Base-by-base conservation (phyloP, 2,113 vertebrate species). In the Morone chrysops region DNA sequence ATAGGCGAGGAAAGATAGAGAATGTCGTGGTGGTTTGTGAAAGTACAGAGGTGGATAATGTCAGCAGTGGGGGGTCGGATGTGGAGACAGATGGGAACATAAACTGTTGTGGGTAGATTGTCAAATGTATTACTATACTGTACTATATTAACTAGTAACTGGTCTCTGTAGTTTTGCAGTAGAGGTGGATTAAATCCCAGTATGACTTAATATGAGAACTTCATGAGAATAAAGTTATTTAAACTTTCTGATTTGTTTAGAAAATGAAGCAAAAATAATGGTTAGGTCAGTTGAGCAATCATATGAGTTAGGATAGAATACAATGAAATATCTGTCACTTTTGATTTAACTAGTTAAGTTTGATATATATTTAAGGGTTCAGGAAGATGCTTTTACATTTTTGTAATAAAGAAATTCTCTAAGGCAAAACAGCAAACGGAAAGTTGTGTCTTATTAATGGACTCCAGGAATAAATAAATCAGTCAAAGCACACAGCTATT, bases 11-110 rank as follows among this genome's bases (percentile, higher is more conserved):
- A 61, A 43, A 50, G 18, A 70, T 17, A 63, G 8, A 66, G 43
- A 62, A n/a, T 59, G 57, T 43, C 22, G 17, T 63, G 40, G 25
- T 59, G 43, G 22, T 47, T 50, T 2, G 72, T 69, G 22, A 43
- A 73, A 22, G 36, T 31, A 41, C 36, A 22, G 5, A 51, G 45
- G 31, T 40, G 38, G 10, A 17, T 41, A 6, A 22, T 31, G 25
- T 61, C 50, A 72, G 36, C 57, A 17, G 70, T 65, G 5, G 56
- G 81, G 17, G 38, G 48, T 56, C 51, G 48, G 66, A 54, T 51
- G 66, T 71, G 17, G 60, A 75, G 22, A 78, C 59, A 80, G 13
- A 51, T 14, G n/a, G 48, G 17, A 43, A 31, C 6, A 18, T 18
- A 10, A 16, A 0, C 2, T 47, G 31, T 10, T 22, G 65, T 54